phyloP scores from a whole-genome alignment of 2,113 vertebrate genomes.

The Dunckerocampus dactyliophorus region DNA sequence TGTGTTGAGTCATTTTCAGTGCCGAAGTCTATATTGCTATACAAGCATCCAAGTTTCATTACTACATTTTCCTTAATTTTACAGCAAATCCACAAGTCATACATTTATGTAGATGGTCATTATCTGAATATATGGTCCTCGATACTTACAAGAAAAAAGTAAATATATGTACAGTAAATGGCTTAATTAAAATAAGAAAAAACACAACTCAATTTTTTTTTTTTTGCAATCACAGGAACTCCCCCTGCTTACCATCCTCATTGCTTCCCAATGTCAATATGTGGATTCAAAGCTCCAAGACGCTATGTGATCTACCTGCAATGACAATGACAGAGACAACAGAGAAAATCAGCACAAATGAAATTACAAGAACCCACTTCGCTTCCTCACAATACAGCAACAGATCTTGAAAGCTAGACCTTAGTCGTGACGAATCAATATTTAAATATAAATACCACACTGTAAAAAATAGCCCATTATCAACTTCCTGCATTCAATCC shows the following conservation, averaged over 20 bases:
- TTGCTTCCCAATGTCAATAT: conserved; percentile 7
- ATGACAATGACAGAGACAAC: conserved; percentile 4
- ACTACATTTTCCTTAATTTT: too few relatives aligned
- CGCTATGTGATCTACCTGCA: conserved; percentile 11
- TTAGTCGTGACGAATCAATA: neutral
- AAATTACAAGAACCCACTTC: neutral
- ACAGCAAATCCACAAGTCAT: neutral
- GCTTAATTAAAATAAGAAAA: neutral
- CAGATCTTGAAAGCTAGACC: neutral
- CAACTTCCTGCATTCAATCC: neutral
- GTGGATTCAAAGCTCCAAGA: conserved; percentile 24
- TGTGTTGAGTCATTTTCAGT: too few relatives aligned
- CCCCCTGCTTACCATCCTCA: conserved; percentile 8
- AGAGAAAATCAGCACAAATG: neutral
- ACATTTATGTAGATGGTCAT: neutral
- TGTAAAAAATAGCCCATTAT: neutral
- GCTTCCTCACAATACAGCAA: neutral
- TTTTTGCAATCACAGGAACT: neutral
- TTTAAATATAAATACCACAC: neutral
- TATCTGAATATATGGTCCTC: neutral
- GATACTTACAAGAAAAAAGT: neutral
- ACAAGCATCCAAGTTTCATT: too few relatives aligned
- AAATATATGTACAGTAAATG: conserved; percentile 10
- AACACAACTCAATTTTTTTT: conserved; percentile 2
- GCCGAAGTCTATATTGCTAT: too few relatives aligned